Percentiles rank a stretch among this genome's conserved stretches.
phyloP scores from a whole-genome alignment of 1,140 invertebrate genomes.

The Bradysia coprophila region DNA sequence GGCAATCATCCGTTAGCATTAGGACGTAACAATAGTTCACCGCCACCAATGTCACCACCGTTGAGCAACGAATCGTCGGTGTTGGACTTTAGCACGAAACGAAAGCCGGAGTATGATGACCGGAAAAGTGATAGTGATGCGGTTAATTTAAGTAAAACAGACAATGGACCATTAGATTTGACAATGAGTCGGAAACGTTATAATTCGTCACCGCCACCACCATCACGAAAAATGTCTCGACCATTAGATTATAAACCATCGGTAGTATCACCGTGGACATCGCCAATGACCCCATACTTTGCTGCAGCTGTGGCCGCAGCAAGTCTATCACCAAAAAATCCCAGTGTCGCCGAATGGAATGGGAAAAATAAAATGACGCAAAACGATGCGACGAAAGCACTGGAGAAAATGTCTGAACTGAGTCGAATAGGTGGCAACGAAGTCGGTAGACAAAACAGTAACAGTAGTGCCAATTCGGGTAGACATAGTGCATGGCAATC shows the following conservation, averaged over 20 bases:
- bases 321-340: constrained; percentile 51
- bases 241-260: constrained; percentile 39
- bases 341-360: constrained; percentile 47
- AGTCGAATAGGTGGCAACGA: constrained; percentile 45
- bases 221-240: constrained; percentile 42
- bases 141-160: constrained; percentile 47
- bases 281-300: constrained; percentile 63
- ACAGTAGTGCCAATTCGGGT: constrained; percentile 24
- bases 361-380: constrained; percentile 44
- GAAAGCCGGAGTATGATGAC: constrained; percentile 28
- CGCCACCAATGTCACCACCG: constrained; percentile 26
- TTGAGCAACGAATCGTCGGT: constrained; percentile 30
- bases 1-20: constrained; percentile 45
- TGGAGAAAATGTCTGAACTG: constrained; percentile 83
- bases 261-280: constrained; percentile 51
- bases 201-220: constrained; percentile 39
- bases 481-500: constrained; percentile 83
- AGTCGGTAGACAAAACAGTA: constrained; percentile 2
- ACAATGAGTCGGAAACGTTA: constrained; percentile 55
- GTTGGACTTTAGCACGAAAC: constrained; percentile 59
- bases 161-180: constrained; percentile 60
- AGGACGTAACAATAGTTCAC: constrained; percentile 31
- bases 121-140: constrained; percentile 39
- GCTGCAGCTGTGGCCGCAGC: constrained; percentile 55
- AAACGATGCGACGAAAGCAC: constrained; percentile 64